Percentiles rank a stretch among this genome's conserved stretches.
Evolutionary conservation across 2,888 invertebrate genomes (phyloP).

Genomic region (Tupiocoris notatus): DNA sequence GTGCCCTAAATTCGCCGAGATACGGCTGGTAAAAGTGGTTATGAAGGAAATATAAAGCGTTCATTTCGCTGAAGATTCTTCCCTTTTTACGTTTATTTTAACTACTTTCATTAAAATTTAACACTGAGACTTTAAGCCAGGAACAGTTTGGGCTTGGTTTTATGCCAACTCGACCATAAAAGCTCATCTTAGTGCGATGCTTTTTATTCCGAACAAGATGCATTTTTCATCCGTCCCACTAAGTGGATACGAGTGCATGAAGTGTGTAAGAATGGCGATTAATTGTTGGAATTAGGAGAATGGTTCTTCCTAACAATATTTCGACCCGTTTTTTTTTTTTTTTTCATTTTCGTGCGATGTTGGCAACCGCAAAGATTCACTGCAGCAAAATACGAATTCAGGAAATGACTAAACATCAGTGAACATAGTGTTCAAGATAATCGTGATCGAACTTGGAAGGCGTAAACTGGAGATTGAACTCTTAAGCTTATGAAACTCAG

Average conservation of each 20-base stretch:
- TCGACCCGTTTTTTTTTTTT: no score
- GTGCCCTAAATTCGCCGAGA: slow-evolving; percentile 32
- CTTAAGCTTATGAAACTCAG: no score
- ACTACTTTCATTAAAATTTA: slow-evolving; percentile 38
- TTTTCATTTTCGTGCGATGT: no score
- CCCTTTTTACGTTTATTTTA: slow-evolving; percentile 33
- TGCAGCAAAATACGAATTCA: no score
- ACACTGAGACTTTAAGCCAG: slow-evolving; percentile 11
- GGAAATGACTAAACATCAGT: no score
- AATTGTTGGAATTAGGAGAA: neutral
- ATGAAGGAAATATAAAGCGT: slow-evolving; percentile 33
- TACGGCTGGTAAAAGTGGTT: slow-evolving; percentile 33
- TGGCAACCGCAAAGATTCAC: no score
- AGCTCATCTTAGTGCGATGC: neutral
- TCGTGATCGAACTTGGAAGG: no score
- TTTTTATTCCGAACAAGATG: neutral
- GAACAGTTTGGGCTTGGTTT: slow-evolving; percentile 12
- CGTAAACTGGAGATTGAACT: no score
- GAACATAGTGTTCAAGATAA: no score
- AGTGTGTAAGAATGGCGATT: neutral
- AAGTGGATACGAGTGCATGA: neutral
- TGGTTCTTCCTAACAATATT: no score
- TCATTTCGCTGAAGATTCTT: slow-evolving; percentile 30
- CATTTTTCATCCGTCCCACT: neutral
- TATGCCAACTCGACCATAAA: slow-evolving; percentile 20